Base-by-base conservation (phyloP, 2,888 invertebrate species). In the Phania funesta region DNA sequence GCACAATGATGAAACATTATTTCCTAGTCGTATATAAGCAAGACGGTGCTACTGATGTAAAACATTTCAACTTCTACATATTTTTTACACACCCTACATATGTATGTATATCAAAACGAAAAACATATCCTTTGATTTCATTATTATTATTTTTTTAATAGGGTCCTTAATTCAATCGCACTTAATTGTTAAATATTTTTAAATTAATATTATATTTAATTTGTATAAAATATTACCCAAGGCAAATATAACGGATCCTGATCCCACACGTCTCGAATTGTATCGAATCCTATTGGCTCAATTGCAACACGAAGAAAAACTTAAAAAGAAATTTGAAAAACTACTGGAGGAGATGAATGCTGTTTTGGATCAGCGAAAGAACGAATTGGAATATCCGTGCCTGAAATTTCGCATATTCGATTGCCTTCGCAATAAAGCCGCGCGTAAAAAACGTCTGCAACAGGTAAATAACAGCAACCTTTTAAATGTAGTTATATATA, bases 271-370 rank as follows among this genome's bases (percentile, higher is more conserved):
- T n/a, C 89, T 95, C 2, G 92, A 94, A 85, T 87, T 96, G 1
- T 95, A 94, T 88, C 91, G 93, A 82, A 89, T 94, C 0, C 90
- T 96, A 0, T 92, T 94, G 83, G 91, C 92, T 1, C 94, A 94
- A 86, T 91, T 96, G 75, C 91, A 91, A 1, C 92, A 92, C 67
- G 96, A 96, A 87, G 93, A 94, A 74, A 88, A 89, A 1, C 92
- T 93, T 0, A 90, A 92, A 71, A 92, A 93, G 50, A 91, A 92
- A 74, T 92, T 94, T 26, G 90, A 93, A 79, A 92, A 92, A 32
- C 84, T 87, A 9, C 81, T 86, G 8, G 87, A 87, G 1, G 91
- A 91, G 52, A 84, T 94, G 5, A 84, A 86, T 1, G 87, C 88
- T 16, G 92, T 93, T 58, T 87, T 94, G 18, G 89, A 91, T 68